These are phyloP conservation scores for Brachyistius frenatus DNA, from an alignment of 2,113 vertebrate genomes.

Conservation along the genomic window DNA sequence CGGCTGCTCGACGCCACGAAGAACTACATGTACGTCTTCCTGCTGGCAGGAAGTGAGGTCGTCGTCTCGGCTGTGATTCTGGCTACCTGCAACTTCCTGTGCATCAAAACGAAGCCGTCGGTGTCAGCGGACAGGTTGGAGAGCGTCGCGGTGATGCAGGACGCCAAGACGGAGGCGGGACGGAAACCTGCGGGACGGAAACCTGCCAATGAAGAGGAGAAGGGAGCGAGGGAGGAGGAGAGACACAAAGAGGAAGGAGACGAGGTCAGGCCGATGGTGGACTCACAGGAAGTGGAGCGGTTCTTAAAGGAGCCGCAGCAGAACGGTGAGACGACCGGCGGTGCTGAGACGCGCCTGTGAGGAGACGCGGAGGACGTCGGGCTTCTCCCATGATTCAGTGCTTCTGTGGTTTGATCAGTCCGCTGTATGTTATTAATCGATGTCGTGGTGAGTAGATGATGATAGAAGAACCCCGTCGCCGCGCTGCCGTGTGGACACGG, in stretches of 20 bases:
- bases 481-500: conserved; percentile 25
- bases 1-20: conserved; percentile 90
- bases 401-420: neutral
- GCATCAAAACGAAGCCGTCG: conserved; percentile 83
- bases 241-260: conserved; percentile 46
- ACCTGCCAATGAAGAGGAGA: conserved; percentile 31
- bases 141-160: conserved; percentile 69
- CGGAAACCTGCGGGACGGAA: neutral
- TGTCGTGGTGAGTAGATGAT: conserved; percentile 13
- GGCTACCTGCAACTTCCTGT: conserved; percentile 88
- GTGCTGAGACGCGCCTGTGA: conserved; percentile 90
- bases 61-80: conserved; percentile 88
- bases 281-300: conserved; percentile 86
- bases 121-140: conserved; percentile 84
- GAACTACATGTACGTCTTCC: conserved; percentile 92
- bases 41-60: conserved; percentile 93
- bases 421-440: conserved; percentile 33
- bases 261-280: conserved; percentile 75
- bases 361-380: neutral
- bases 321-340: conserved; percentile 82
- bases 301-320: conserved; percentile 88
- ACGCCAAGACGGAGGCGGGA: conserved; percentile 22
- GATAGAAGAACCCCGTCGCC: neutral
- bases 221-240: conserved; percentile 50
- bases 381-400: conserved; percentile 24